Conservation (phyloP, 2,113 vertebrate species). For the Burhinus oedicnemus region DNA sequence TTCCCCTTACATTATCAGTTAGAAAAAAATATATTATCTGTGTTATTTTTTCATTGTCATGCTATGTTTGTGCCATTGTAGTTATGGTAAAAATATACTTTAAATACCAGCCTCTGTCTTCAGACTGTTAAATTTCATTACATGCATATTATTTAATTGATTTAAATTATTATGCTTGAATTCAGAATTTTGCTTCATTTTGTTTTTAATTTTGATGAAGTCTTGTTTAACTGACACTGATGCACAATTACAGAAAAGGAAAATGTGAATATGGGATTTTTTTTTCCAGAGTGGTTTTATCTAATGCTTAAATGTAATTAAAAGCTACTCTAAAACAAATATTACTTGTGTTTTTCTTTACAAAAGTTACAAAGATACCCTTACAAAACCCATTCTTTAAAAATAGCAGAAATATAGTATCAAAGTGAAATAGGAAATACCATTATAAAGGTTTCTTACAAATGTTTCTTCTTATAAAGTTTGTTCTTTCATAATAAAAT, state of each 20-base stretch:
- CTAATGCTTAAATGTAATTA: neutral
- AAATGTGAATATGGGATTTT: neutral
- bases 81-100: neutral
- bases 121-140: neutral
- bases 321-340: neutral
- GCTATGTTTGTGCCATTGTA: neutral
- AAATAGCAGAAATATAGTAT: neutral
- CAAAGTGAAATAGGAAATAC: neutral
- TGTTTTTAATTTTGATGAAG: neutral
- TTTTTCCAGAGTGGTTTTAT: neutral
- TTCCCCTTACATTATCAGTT: neutral
- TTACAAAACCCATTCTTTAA: neutral
- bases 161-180: neutral
- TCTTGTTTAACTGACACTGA: neutral
- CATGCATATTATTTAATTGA: neutral
- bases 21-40: neutral
- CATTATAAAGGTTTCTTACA: neutral
- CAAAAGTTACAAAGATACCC: neutral
- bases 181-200: neutral
- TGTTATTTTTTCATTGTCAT: neutral
- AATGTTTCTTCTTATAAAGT: neutral
- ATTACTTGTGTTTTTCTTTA: neutral
- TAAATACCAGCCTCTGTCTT: neutral
- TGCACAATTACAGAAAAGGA: neutral
- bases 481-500: neutral